Percentiles rank a stretch among this genome's conserved stretches.
phyloP scores from a whole-genome alignment of 2,888 invertebrate species.

The Diadegma fenestrale region DNA sequence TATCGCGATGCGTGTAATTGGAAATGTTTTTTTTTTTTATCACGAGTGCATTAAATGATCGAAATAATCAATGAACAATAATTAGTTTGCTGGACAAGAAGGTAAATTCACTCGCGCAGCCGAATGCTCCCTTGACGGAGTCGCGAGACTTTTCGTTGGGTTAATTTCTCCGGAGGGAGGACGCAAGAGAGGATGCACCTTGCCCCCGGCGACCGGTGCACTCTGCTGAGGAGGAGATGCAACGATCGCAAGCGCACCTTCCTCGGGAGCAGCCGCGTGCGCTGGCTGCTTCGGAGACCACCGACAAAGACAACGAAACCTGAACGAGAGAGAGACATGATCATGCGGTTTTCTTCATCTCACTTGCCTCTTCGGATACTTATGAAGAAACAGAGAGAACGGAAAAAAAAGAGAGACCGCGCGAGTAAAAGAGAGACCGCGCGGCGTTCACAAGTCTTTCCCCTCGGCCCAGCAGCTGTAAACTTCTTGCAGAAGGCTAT shows the following conservation, averaged over 20 bases:
- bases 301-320: constrained; percentile 29
- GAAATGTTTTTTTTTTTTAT: too few species aligned
- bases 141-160: constrained; percentile 16
- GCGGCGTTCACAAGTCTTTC: constrained; percentile 43
- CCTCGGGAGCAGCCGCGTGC: constrained; percentile 43
- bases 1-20: background rate
- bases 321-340: constrained; percentile 36
- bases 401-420: background rate
- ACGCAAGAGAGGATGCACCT: constrained; percentile 62
- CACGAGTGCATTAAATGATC: background rate
- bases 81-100: background rate
- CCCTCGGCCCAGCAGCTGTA: constrained; percentile 63
- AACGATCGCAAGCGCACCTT: constrained; percentile 56
- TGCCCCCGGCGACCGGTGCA: constrained; percentile 66
- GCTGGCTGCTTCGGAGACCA: constrained; percentile 9
- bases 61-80: background rate
- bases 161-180: constrained; percentile 31
- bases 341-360: constrained; percentile 2
- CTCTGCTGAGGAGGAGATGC: constrained; percentile 25
- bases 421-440: constrained; percentile 35
- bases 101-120: background rate
- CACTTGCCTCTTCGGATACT: background rate
- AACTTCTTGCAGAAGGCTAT: constrained; percentile 65
- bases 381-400: background rate
- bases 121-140: constrained; percentile 2